Evolutionary conservation across 1,140 invertebrate genomes (phyloP).

Genomic region (Lutraria rhynchaena): DNA sequence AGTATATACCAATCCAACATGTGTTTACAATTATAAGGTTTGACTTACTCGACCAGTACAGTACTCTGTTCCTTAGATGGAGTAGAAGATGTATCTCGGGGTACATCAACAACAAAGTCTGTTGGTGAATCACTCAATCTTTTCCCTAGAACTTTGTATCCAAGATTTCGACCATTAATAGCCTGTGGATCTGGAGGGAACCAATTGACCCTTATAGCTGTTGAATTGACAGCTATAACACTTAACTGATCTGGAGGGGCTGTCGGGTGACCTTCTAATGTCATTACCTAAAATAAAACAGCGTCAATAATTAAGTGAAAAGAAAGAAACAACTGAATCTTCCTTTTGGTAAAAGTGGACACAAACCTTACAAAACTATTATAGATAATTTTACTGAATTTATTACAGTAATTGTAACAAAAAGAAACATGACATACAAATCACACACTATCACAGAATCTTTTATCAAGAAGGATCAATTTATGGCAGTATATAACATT

Average conservation of each 20-base stretch:
- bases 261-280: conserved; percentile 86
- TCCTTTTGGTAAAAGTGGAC: too few relatives aligned
- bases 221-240: conserved; percentile 93
- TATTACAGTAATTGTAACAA: too few relatives aligned
- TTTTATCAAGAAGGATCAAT: too few relatives aligned
- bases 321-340: too few relatives aligned
- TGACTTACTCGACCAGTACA: conserved; percentile 9
- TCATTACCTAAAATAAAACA: conserved; percentile 40
- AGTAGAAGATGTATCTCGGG: conserved; percentile 69
- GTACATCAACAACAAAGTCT: conserved; percentile 64
- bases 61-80: conserved; percentile 60
- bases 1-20: too few relatives aligned
- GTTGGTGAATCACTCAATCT: conserved; percentile 11
- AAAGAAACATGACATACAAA: too few relatives aligned
- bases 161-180: conserved; percentile 99
- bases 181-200: conserved; percentile 94
- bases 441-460: too few relatives aligned
- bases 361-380: too few relatives aligned
- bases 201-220: conserved; percentile 83
- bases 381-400: too few relatives aligned
- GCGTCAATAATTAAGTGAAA: too few relatives aligned
- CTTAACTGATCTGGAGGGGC: conserved; percentile 92
- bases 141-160: conserved; percentile 89
- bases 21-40: too few relatives aligned
- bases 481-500: too few relatives aligned